Conservation (phyloP, 2,113 vertebrate species). For the Thalassarche chlororhynchos region DNA sequence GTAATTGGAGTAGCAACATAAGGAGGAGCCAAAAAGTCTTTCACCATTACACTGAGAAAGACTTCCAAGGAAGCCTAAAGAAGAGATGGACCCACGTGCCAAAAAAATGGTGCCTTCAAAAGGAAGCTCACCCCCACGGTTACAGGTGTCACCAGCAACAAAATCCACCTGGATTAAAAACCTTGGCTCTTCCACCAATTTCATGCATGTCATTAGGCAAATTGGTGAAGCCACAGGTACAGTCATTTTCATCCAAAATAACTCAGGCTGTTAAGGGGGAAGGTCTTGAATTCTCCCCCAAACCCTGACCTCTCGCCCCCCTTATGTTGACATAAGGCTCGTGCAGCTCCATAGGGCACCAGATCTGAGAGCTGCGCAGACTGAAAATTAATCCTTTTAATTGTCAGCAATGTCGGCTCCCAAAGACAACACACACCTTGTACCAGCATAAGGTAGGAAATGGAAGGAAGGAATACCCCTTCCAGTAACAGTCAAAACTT, state of each 20-base stretch:
- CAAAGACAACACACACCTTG: neutral
- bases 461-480: neutral
- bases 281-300: neutral
- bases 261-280: neutral
- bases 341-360: neutral
- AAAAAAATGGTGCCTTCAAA: neutral
- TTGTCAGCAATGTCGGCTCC: neutral
- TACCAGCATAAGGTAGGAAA: neutral
- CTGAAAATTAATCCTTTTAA: neutral
- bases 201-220: neutral
- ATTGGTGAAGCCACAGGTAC: neutral
- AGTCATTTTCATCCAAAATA: neutral
- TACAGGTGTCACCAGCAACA: neutral
- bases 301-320: neutral
- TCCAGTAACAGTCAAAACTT: neutral
- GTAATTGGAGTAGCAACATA: constrained; percentile 4
- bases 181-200: neutral
- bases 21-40: neutral
- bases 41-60: neutral
- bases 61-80: neutral
- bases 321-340: neutral
- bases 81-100: neutral
- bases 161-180: neutral
- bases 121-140: neutral
- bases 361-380: neutral